These are phyloP conservation scores for Eristalis tenax DNA, from an alignment of 2,888 invertebrate genomes.

Conservation along the genomic window DNA sequence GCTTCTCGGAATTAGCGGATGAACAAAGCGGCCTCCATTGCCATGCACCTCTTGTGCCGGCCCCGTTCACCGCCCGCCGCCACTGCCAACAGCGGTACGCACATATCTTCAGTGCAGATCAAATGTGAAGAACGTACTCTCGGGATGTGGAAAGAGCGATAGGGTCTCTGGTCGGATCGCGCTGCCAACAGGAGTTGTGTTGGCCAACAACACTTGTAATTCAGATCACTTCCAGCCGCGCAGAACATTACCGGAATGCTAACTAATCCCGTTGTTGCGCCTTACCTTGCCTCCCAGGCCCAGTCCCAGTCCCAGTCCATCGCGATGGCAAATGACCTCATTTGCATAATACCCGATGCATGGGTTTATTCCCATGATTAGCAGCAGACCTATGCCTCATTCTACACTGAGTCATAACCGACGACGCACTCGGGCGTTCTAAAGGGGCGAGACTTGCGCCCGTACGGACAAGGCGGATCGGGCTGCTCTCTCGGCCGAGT, in stretches of 20 bases:
- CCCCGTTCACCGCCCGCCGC: not conserved
- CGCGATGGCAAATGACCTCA: constrained; percentile 73
- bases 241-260: constrained; percentile 68
- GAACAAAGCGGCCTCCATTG: constrained; percentile 39
- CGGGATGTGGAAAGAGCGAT: constrained; percentile 47
- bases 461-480: constrained; percentile 14
- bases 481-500: constrained; percentile 50
- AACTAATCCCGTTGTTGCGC: constrained; percentile 60
- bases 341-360: constrained; percentile 73
- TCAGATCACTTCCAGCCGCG: constrained; percentile 64
- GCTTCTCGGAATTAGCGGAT: constrained; percentile 63
- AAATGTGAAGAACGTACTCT: constrained; percentile 48
- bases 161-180: not conserved
- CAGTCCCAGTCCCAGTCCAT: constrained; percentile 11
- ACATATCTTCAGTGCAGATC: constrained; percentile 55
- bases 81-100: constrained; percentile 26
- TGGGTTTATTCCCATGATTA: constrained; percentile 69
- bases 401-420: constrained; percentile 50
- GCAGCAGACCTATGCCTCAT: constrained; percentile 53
- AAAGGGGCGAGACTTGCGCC: not conserved
- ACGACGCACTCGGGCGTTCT: constrained; percentile 43
- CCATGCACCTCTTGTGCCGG: constrained; percentile 24
- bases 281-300: constrained; percentile 24
- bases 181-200: constrained; percentile 39
- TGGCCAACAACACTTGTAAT: constrained; percentile 66